Base-by-base conservation (phyloP, 2,888 invertebrate species). In the Isoperla grammatica region DNA sequence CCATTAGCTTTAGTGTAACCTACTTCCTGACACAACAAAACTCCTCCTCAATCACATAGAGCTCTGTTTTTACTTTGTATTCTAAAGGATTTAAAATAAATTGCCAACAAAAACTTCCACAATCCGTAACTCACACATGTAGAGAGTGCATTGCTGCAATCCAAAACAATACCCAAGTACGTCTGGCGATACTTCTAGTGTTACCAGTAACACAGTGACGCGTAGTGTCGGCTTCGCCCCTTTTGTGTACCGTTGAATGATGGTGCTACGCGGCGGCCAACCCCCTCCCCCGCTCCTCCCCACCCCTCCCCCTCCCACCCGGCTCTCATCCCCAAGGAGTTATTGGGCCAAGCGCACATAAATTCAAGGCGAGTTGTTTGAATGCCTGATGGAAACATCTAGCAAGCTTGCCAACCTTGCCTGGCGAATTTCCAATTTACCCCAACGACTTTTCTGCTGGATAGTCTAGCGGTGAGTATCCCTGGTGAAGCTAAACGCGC, bases 341-440 rank as follows among this genome's bases (percentile, higher is more conserved):
- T 60, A 60, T 49, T 60, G 56, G 60, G 35, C 49, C 56, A 49
- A 49, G 49, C 43, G 55, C 46, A 56, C 60, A 60, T 60, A 60
- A 60, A 60, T 60, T 60, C 50, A 56, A 56, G 60, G 35, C 56
- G 56, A 60, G 60, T 60, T 60, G 60, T 60, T 60, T 56, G 60
- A 60, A 60, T 56, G 60, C 39, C 60, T 55, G 56, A 20, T 50
- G 39, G 53, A n/a, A 60, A 60, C 60, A 60, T 48, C 56, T 22
- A 45, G 15, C 55, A 19, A 37, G 53, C 39, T 12, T 12, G 15
- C 55, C 49, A 29, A 49, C 19, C 49, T 45, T 43, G 54, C 29
- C 60, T 60, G 60, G 60, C 60, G 56, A 23, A 22, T 60, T 60
- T 60, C 60, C 60, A 60, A 60, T 60, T 60, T 60, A 42, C 56